Percentiles rank a stretch among this genome's conserved stretches.
These are phyloP conservation scores for Hyperoplus lanceolatus DNA, from an alignment of 2,797 vertebrate species.

Conservation along the genomic window DNA sequence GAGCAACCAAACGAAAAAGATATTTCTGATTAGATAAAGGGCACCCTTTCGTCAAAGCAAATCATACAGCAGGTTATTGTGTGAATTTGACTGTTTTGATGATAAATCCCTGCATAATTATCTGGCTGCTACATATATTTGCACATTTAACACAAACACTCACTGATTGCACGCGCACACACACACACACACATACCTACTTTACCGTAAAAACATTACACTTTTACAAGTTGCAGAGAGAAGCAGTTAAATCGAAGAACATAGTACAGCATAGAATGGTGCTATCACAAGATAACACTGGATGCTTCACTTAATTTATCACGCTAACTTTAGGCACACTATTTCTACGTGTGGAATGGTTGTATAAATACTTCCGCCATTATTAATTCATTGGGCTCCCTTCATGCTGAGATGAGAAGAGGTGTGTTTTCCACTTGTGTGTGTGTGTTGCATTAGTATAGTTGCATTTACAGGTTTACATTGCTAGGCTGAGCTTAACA, in stretches of 20 bases:
- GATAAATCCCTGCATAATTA: background rate
- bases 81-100: background rate
- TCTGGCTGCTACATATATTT: background rate
- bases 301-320: background rate
- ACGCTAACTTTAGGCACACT: background rate
- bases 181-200: no score
- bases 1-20: background rate
- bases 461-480: background rate
- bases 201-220: background rate
- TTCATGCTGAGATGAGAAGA: background rate
- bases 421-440: no score
- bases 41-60: background rate
- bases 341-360: background rate
- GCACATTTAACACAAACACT: background rate
- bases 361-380: background rate
- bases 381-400: background rate
- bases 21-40: background rate
- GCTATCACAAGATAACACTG: background rate
- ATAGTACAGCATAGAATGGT: background rate
- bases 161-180: background rate
- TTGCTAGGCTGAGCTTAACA: background rate
- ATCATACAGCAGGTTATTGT: background rate
- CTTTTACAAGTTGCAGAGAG: background rate
- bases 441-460: background rate
- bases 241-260: background rate